These are phyloP conservation scores for Temnothorax curvispinosus DNA, from an alignment of 1,140 invertebrate genomes.

Conservation along the genomic window DNA sequence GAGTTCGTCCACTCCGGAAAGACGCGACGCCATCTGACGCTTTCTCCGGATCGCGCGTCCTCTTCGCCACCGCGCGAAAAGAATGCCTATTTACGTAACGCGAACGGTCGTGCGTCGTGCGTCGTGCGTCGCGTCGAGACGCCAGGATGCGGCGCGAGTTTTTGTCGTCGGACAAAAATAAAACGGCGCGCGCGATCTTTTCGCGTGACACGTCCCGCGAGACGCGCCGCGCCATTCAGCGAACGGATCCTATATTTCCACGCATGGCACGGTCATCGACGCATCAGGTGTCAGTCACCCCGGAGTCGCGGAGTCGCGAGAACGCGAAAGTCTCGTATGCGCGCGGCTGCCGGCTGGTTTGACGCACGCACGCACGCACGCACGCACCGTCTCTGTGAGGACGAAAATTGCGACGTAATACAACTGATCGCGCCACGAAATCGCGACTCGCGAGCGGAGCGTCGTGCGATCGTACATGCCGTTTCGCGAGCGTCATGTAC, in stretches of 20 bases:
- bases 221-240: neutral
- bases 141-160: neutral
- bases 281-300: slow-evolving; percentile 86
- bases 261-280: slow-evolving; percentile 84
- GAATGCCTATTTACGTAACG: neutral
- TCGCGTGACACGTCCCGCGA: neutral
- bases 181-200: neutral
- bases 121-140: neutral
- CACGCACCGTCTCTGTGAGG: neutral
- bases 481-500: neutral
- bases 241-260: slow-evolving; percentile 37
- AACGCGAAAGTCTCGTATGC: slow-evolving; percentile 53
- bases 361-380: neutral
- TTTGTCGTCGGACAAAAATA: neutral
- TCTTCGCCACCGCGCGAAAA: neutral
- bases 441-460: slow-evolving; percentile 5
- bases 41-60: neutral
- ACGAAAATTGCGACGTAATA: neutral
- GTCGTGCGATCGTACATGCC: slow-evolving; percentile 20
- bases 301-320: slow-evolving; percentile 67
- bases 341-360: neutral
- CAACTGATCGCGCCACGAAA: neutral
- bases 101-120: neutral
- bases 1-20: slow-evolving; percentile 14
- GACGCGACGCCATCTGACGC: slow-evolving; percentile 27